Evolutionary conservation across 2,113 vertebrate genomes (phyloP), one percentile per base, ranked within the genome.

Genomic region (Pedionomus torquatus): DNA sequence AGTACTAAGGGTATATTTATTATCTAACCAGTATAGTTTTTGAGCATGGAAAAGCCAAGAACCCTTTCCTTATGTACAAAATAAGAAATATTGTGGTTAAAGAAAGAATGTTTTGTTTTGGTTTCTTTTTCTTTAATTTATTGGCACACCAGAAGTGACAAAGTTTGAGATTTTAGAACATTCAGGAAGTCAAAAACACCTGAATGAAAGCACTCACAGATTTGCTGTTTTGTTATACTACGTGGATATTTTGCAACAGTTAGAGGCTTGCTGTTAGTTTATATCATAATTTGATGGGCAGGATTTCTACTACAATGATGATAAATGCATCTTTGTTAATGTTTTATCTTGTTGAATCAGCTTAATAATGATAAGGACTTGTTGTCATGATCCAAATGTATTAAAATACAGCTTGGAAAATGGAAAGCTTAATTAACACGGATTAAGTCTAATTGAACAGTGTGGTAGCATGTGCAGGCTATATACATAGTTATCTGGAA

Each of bases 391-490:
- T 96, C 90, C 58, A 87, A 92, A 83, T 83, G 57, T 89, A 30
- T 94, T 96, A 95, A 95, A 96, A 76, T 84, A 86, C 69, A 95
- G 44, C 63, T 97, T 94, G 90, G 93, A 87, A 97, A 97, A 95
- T 80, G 31, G 39, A 95, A 95, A 86, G 72, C 69, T 90, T 95
- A 94, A 96, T 97, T 97, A 97, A 94, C 17, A 5, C 54, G 91
- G 91, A 97, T 96, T 95, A 96, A 95, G 63, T 92, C 71, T 96
- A 97, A 94, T 66, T 95, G 94, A 89, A 92, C 8, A 13, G 39
- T 89, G n/a, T 95, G 65, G 75, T 79, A 86, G 31, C 74, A 63
- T 33, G 25, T 90, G 70, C 19, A 46, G n/a, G 28, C 57, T 72
- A 3, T 35, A 41, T 89, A 49, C 30, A 11, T 51, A 87, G 65